Percentiles rank a stretch among this genome's conserved stretches.
phyloP scores from a whole-genome alignment of 2,888 invertebrate genomes.

The Diarsia mendica region DNA sequence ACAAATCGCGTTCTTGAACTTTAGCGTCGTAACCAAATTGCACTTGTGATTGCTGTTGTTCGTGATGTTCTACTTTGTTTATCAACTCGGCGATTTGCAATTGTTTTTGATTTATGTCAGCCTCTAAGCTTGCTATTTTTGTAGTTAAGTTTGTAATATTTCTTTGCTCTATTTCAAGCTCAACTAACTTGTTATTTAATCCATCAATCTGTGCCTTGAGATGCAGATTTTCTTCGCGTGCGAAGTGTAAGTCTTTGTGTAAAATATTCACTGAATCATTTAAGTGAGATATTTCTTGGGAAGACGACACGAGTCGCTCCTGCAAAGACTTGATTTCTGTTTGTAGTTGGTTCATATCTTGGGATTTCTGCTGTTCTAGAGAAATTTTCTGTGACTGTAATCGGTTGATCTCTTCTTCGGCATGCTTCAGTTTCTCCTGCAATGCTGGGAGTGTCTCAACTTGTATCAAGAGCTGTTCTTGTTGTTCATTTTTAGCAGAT shows the following conservation, averaged over 20 bases:
- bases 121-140: conserved; percentile 82
- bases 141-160: conserved; percentile 82
- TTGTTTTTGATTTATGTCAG: conserved; percentile 83
- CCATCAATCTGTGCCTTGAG: conserved; percentile 78
- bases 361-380: conserved; percentile 77
- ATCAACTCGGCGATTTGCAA: conserved; percentile 78
- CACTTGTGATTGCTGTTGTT: conserved; percentile 81
- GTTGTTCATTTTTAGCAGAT: conserved; percentile 75
- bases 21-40: conserved; percentile 91
- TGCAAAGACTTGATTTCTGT: conserved; percentile 73
- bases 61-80: conserved; percentile 78
- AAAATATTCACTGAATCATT: conserved; percentile 73
- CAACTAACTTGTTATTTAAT: conserved; percentile 83
- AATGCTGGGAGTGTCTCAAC: conserved; percentile 80
- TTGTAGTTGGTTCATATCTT: conserved; percentile 73
- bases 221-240: conserved; percentile 75
- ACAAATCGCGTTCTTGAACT: conserved; percentile 93
- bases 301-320: conserved; percentile 69
- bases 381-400: conserved; percentile 76
- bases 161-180: conserved; percentile 84
- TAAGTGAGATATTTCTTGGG: conserved; percentile 74
- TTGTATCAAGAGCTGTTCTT: conserved; percentile 81
- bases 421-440: conserved; percentile 82
- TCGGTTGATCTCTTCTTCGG: conserved; percentile 83
- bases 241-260: conserved; percentile 75